Conservation (phyloP, 2,888 invertebrate species). For the Lasioglossum oenotherae region DNA sequence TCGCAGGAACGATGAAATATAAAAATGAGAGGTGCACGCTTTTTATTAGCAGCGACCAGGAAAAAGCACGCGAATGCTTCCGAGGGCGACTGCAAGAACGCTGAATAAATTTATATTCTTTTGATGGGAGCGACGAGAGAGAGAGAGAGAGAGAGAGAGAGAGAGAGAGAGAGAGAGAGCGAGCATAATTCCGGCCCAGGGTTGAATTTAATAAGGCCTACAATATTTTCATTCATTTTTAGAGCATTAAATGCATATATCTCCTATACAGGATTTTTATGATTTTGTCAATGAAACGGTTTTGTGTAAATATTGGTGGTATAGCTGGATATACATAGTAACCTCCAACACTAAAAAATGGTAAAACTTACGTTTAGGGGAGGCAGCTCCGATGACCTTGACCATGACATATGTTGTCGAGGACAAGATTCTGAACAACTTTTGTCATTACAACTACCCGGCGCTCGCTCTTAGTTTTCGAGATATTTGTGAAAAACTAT, state of each 20-base stretch:
- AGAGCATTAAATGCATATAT: not conserved
- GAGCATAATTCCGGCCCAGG: not conserved
- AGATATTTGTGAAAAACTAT: too few relatives aligned
- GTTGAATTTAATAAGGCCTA: not conserved
- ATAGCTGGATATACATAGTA: too few relatives aligned
- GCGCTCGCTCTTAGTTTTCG: too few relatives aligned
- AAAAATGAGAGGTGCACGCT: not conserved
- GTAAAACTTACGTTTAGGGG: too few relatives aligned
- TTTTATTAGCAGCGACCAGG: conserved; percentile 1
- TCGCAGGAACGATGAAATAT: conserved; percentile 15
- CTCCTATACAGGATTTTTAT: too few relatives aligned
- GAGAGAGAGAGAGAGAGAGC: not conserved
- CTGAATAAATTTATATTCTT: conserved; percentile 27
- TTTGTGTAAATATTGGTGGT: too few relatives aligned
- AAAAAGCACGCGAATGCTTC: not conserved
- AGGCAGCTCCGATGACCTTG: too few relatives aligned
- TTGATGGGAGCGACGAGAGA: not conserved
- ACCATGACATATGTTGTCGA: too few relatives aligned
- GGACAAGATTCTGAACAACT: too few relatives aligned
- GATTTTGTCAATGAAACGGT: not conserved
- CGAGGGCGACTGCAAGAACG: not conserved
- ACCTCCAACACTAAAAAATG: too few relatives aligned
- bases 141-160: not conserved
- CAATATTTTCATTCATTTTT: not conserved
- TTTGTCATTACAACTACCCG: too few relatives aligned